Base-by-base conservation (phyloP, 2,797 vertebrate genomes). In the Centroberyx gerrardi region DNA sequence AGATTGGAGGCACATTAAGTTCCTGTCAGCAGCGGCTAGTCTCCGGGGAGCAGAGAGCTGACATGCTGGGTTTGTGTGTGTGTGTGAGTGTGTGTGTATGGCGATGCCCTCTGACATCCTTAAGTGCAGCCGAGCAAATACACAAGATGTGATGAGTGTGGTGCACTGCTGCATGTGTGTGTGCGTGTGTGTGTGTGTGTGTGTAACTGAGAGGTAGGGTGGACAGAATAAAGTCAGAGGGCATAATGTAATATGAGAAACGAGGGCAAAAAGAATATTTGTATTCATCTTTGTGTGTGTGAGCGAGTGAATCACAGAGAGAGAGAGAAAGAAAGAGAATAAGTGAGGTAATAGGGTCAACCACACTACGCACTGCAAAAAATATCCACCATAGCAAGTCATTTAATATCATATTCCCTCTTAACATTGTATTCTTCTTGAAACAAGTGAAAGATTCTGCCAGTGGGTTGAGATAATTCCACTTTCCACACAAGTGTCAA, bases 1-100 rank as follows among this genome's bases (percentile, higher is more conserved):
- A 81, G 73, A 90, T 78, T 29, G 68, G 79, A 88, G 69, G 67
- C 81, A 78, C 67, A 79, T 82, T 75, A 81, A 52, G 81, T 81
- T 78, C 46, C 75, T 70, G 75, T 86, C 88, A 88, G 72, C n/a
- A 44, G 79, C 60, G 60, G 70, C 72, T 60, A 40, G 63, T 86
- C 79, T 83, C 83, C 40, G 62, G 69, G 71, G 84, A 76, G 73
- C 2, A 49, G 62, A 61, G 74, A 70, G 62, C 54, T 78, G 82
- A 74, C 61, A 58, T 40, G 53, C 40, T 7, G 10, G 2, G 9
- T 51, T 9, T 40, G 18, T 52, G 62, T 33, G 64, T 58, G 60
- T 72, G 65, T 38, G 63, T 76, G 55, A 22, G 72, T 10, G 56
- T 46, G 31, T 13, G 69, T 31, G 18, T 55, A 61, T 40, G 64